These are phyloP conservation scores for Acleris holmiana DNA, from an alignment of 2,888 invertebrate species.

Conservation along the genomic window DNA sequence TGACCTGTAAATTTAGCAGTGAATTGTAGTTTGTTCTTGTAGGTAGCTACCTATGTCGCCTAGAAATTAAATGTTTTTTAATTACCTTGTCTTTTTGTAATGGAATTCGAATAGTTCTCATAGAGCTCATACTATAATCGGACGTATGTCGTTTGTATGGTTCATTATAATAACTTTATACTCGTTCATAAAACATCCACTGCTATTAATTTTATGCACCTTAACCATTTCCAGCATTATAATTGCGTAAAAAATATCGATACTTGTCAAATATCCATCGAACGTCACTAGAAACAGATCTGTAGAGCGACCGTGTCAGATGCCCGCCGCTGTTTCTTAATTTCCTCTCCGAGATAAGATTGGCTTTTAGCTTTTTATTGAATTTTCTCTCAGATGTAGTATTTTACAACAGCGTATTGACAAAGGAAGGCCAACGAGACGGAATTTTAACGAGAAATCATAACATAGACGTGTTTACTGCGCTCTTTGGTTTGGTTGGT, in stretches of 20 bases:
- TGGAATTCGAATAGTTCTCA: too few relatives aligned
- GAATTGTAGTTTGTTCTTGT: too few relatives aligned
- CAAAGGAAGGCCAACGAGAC: constrained; percentile 30
- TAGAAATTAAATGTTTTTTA: too few relatives aligned
- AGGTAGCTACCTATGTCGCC: too few relatives aligned
- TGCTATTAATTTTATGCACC: too few relatives aligned
- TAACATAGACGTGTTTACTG: constrained; percentile 5
- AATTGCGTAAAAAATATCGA: constrained; percentile 9
- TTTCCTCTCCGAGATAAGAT: constrained; percentile 83
- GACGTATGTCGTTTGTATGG: too few relatives aligned
- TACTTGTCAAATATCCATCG: background rate
- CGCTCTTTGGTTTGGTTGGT: background rate
- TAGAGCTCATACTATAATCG: too few relatives aligned
- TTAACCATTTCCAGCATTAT: too few relatives aligned
- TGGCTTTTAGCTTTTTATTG: constrained; percentile 85
- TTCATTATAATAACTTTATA: too few relatives aligned
- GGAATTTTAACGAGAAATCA: constrained; percentile 31
- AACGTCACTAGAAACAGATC: constrained; percentile 68
- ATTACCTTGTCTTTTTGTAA: too few relatives aligned
- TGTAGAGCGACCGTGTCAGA: constrained; percentile 81
- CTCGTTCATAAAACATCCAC: too few relatives aligned
- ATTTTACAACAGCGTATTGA: constrained; percentile 58
- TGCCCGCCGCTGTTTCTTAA: constrained; percentile 84
- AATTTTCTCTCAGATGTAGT: constrained; percentile 79
- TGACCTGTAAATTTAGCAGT: too few relatives aligned